A percentile compares a stretch with the other conserved stretches of the same genome.
Conservation (phyloP, 2,888 invertebrate genomes). For the Glomeris marginata region DNA sequence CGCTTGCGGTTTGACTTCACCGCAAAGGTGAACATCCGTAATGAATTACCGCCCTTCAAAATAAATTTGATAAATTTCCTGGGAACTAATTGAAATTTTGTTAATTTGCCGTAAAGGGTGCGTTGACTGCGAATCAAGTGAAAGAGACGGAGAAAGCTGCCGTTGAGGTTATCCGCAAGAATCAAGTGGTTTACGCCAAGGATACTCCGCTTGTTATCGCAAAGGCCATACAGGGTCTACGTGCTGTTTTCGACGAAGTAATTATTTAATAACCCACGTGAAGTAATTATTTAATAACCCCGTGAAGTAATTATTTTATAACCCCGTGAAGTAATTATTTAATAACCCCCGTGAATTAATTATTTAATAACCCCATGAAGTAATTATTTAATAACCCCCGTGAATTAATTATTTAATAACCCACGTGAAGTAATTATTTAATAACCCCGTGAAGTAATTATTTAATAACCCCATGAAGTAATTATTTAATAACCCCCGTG, state of each 20-base stretch:
- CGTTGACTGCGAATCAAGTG: slow-evolving; percentile 76
- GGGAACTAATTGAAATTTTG: slow-evolving; percentile 1
- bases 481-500: too few relatives aligned
- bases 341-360: too few relatives aligned
- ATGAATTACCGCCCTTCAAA: background rate
- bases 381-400: too few relatives aligned
- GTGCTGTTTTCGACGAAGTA: slow-evolving; percentile 93
- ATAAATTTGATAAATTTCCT: slow-evolving; percentile 2
- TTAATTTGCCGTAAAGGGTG: slow-evolving; percentile 37
- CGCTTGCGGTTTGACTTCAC: slow-evolving; percentile 94
- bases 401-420: too few relatives aligned
- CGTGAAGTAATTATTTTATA: too few relatives aligned
- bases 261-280: too few relatives aligned
- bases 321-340: too few relatives aligned
- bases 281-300: too few relatives aligned
- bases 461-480: too few relatives aligned
- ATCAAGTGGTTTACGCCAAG: slow-evolving; percentile 72
- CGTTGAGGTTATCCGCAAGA: slow-evolving; percentile 55
- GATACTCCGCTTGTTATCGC: slow-evolving; percentile 68
- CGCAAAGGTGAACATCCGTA: slow-evolving; percentile 44
- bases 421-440: too few relatives aligned
- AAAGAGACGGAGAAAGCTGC: slow-evolving; percentile 68
- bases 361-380: too few relatives aligned
- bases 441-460: too few relatives aligned
- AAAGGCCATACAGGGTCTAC: slow-evolving; percentile 75